Conservation (phyloP, 2,113 vertebrate species). For the Nesogale talazaci region DNA sequence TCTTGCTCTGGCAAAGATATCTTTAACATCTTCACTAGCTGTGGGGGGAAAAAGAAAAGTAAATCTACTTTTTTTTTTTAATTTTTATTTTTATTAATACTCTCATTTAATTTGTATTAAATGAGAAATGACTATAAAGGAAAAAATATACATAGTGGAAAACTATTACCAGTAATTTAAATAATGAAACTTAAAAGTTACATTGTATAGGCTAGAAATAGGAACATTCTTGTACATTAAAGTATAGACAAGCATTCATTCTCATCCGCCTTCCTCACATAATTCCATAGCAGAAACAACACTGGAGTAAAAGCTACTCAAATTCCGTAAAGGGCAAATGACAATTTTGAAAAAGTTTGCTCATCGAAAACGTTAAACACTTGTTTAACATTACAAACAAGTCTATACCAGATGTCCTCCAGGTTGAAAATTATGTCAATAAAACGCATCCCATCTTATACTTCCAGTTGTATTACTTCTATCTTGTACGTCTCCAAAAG, state of each 20-base stretch:
- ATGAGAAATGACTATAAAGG: constrained; percentile 6
- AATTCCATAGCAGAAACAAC: constrained; percentile 49
- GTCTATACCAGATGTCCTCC: neutral
- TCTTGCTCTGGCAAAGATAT: constrained; percentile 93
- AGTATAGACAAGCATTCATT: neutral
- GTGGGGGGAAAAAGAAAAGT: constrained; percentile 73
- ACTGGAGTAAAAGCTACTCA: neutral
- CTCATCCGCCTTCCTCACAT: neutral
- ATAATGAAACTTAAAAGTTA: constrained; percentile 15
- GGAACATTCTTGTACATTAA: neutral
- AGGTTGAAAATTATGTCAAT: neutral
- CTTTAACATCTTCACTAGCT: constrained; percentile 94
- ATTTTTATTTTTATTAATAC: constrained; percentile 25
- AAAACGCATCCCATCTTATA: neutral
- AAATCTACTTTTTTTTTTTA: constrained; percentile 26
- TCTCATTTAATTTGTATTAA: constrained; percentile 48
- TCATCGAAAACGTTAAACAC: constrained; percentile 35
- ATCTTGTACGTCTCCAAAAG: constrained; percentile 35
- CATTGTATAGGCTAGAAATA: neutral
- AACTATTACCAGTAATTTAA: constrained; percentile 24
- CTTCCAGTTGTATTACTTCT: neutral
- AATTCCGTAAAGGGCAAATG: constrained; percentile 21
- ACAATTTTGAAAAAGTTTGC: constrained; percentile 15
- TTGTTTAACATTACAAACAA: constrained; percentile 38
- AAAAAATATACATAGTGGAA: neutral